These are phyloP conservation scores for Drosophila ezoana DNA, from an alignment of 2,888 invertebrate genomes.

Conservation along the genomic window DNA sequence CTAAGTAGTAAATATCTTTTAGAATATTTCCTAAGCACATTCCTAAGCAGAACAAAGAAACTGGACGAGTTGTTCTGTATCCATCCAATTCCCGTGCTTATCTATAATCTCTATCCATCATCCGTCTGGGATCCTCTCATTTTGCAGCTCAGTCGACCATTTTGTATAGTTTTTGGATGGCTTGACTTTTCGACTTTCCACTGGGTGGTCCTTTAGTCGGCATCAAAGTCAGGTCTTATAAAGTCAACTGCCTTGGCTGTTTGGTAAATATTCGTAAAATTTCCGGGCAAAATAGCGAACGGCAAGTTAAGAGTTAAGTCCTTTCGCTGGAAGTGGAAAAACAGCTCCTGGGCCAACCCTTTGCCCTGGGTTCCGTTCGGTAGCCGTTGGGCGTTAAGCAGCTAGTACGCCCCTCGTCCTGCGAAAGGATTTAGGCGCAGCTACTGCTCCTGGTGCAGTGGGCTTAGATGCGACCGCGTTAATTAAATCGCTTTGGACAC, in stretches of 20 bases:
- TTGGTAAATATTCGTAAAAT: slow-evolving; percentile 73
- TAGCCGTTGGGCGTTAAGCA: slow-evolving; percentile 66
- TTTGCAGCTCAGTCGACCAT: slow-evolving; percentile 44
- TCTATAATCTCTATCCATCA: slow-evolving; percentile 6
- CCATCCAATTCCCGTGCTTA: background rate
- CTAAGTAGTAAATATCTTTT: no score
- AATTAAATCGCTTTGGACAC: slow-evolving; percentile 81
- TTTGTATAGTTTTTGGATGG: slow-evolving; percentile 25
- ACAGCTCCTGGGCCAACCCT: slow-evolving; percentile 37
- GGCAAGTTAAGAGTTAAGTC: slow-evolving; percentile 56
- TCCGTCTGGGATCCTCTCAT: slow-evolving; percentile 26
- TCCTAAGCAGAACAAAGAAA: no score
- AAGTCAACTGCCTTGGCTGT: slow-evolving; percentile 64
- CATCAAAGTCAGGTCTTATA: slow-evolving; percentile 48
- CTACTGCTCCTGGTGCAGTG: slow-evolving; percentile 29
- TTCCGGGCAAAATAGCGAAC: slow-evolving; percentile 38
- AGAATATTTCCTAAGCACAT: no score
- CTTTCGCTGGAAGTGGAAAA: slow-evolving; percentile 66
- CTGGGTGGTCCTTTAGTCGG: slow-evolving; percentile 20
- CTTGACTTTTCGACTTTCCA: slow-evolving; percentile 68
- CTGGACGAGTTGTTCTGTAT: background rate
- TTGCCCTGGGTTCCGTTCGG: slow-evolving; percentile 29
- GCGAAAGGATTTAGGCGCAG: slow-evolving; percentile 66
- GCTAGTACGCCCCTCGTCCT: slow-evolving; percentile 50
- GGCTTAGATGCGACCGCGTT: slow-evolving; percentile 69